These are phyloP conservation scores for Tachycineta bicolor DNA, from an alignment of 2,113 vertebrate species.

Conservation along the genomic window DNA sequence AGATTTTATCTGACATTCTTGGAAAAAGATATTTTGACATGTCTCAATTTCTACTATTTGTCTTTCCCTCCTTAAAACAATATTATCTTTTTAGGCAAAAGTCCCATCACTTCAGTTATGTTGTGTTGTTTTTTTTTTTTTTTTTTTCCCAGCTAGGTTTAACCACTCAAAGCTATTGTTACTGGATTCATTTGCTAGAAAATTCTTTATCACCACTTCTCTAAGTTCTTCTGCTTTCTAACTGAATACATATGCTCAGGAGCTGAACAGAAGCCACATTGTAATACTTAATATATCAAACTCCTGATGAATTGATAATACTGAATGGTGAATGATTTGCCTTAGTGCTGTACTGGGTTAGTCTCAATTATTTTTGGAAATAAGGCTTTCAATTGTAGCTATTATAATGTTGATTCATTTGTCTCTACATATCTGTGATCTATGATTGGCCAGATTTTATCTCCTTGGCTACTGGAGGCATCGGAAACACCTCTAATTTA, in stretches of 20 bases:
- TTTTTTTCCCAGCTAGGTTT: no score
- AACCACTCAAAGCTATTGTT: neutral
- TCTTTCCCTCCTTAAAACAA: neutral
- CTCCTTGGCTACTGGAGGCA: neutral
- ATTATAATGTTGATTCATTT: neutral
- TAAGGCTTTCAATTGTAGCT: neutral
- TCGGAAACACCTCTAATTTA: neutral
- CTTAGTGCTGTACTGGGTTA: neutral
- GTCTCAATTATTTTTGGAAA: neutral
- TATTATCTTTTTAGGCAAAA: neutral
- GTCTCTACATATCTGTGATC: neutral
- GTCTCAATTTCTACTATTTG: neutral
- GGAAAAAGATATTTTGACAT: neutral
- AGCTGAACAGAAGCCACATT: neutral
- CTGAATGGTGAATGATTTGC: neutral
- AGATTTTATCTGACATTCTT: neutral
- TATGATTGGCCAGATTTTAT: neutral
- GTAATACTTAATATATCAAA: neutral
- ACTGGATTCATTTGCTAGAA: neutral
- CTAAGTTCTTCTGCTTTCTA: neutral
- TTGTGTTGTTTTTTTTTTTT: no score
- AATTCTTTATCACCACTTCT: neutral
- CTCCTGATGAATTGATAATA: neutral
- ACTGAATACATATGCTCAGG: rapidly evolving
- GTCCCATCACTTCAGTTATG: neutral